phyloP scores from a whole-genome alignment of 2,888 invertebrate genomes.

The Hemithea aestivaria region DNA sequence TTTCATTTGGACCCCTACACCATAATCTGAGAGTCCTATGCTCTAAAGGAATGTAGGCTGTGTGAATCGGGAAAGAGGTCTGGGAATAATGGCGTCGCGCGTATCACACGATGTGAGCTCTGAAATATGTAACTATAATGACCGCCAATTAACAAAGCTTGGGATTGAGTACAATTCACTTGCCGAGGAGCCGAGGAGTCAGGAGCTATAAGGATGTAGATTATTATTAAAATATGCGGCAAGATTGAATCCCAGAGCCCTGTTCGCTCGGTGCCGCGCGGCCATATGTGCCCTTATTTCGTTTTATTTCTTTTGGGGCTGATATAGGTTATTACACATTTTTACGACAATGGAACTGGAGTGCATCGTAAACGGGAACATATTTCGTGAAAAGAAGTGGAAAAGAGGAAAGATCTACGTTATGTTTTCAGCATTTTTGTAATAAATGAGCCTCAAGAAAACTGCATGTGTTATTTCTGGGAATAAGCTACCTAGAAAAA shows the following conservation, averaged over 20 bases:
- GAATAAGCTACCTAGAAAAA: too few relatives aligned
- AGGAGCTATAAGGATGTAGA: constrained; percentile 36
- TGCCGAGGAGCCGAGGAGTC: constrained; percentile 47
- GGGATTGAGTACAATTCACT: constrained; percentile 59
- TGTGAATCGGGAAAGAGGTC: constrained; percentile 38
- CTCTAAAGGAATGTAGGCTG: constrained; percentile 21
- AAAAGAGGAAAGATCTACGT: constrained; percentile 5
- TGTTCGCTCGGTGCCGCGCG: background rate
- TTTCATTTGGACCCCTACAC: constrained; percentile 33
- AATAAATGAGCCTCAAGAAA: too few relatives aligned
- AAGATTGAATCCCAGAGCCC: constrained; percentile 8
- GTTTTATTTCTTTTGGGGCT: constrained; percentile 15
- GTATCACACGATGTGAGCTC: constrained; percentile 53
- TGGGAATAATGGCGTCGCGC: constrained; percentile 39
- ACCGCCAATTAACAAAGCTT: constrained; percentile 71
- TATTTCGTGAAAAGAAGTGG: constrained; percentile 9
- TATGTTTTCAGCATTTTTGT: constrained; percentile 12
- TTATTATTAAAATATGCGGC: constrained; percentile 25
- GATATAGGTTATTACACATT: constrained; percentile 13
- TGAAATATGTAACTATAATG: constrained; percentile 72
- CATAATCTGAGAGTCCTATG: constrained; percentile 20
- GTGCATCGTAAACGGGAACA: constrained; percentile 13
- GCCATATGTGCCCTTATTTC: constrained; percentile 14
- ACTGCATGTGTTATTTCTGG: too few relatives aligned
- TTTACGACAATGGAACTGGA: constrained; percentile 24